Base-by-base conservation (phyloP, 2,113 vertebrate species). In the Plotosus lineatus region DNA sequence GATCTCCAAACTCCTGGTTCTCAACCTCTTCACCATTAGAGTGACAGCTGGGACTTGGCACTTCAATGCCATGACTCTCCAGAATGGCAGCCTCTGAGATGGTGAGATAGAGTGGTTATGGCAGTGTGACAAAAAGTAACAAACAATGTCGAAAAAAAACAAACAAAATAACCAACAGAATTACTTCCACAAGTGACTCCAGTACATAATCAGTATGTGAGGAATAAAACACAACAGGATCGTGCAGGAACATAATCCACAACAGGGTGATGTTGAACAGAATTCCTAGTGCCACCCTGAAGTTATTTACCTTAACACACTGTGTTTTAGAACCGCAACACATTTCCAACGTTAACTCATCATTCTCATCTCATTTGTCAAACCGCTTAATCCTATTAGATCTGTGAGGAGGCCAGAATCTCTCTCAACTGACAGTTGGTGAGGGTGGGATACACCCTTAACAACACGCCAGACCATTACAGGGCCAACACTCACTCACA, bases 41-140 rank as follows among this genome's bases (percentile, higher is more conserved):
- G 77, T 94, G 94, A 83, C 93, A 94, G 88, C 91, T 94, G 2
- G 94, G 94, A 85, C 94, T 95, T 2, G 91, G 92, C 79, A 94
- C 93, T 85, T 95, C 94, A 10, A 95, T 94, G 23, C 94, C 94
- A 58, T 95, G 94, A 86, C 94, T 95, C 81, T 95, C 94, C 84
- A 95, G 87, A 84, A 95, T 95, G 74, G 94, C 94, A 79, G 94
- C 94, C 90, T 95, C 94, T 95, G 86, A 75, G 73, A 82, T n/a
- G 10, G 55, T n/a, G 26, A 77, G 46, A 79, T 6, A 6, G 44
- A 28, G 14, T 38, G 48, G 26, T 36, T 73, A 23, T 21, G 7
- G 6, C 60, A 60, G 3, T 3, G 12, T 46, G 21, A 66, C 8
- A 4, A 73, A 73, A 69, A 42, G 15, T 6, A 12, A 46, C 38